Evolutionary conservation across 1,140 invertebrate genomes (phyloP).

Genomic region (Wiebesia pumilae): DNA sequence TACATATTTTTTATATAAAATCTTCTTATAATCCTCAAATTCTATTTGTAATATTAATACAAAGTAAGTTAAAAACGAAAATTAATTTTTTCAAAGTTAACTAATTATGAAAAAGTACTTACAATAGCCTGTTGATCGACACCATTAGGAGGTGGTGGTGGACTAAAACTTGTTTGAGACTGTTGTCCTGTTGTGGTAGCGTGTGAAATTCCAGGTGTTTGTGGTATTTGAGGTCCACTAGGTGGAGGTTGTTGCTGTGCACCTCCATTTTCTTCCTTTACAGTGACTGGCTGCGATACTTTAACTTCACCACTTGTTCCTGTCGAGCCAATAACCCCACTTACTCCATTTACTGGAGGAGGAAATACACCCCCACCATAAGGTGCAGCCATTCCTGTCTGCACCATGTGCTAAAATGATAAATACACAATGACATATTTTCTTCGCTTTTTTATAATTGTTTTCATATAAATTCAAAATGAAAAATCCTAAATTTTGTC

Average conservation of each 20-base stretch:
- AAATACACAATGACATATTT: slow-evolving; percentile 53
- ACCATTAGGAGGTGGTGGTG: slow-evolving; percentile 71
- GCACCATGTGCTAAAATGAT: slow-evolving; percentile 92
- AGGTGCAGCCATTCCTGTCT: slow-evolving; percentile 91
- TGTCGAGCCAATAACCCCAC: slow-evolving; percentile 76
- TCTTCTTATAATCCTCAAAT: no score
- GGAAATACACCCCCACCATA: slow-evolving; percentile 87
- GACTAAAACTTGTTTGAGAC: slow-evolving; percentile 69
- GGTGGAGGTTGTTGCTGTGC: slow-evolving; percentile 65
- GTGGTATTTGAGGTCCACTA: slow-evolving; percentile 66
- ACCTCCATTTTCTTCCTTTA: slow-evolving; percentile 68
- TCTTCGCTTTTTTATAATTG: no score
- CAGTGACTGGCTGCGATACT: slow-evolving; percentile 63
- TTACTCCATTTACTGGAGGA: slow-evolving; percentile 81
- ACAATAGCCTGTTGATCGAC: slow-evolving; percentile 74
- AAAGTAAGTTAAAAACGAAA: no score
- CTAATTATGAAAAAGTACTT: slow-evolving; percentile 58
- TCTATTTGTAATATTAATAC: no score
- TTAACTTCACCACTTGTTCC: slow-evolving; percentile 73
- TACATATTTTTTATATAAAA: no score
- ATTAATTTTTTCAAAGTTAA: no score
- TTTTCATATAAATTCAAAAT: no score
- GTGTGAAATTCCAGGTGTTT: slow-evolving; percentile 65
- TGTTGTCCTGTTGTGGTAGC: slow-evolving; percentile 66
- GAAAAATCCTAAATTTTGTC: no score